Conservation (phyloP, 2,113 vertebrate species). For the Percopsis transmontana region DNA sequence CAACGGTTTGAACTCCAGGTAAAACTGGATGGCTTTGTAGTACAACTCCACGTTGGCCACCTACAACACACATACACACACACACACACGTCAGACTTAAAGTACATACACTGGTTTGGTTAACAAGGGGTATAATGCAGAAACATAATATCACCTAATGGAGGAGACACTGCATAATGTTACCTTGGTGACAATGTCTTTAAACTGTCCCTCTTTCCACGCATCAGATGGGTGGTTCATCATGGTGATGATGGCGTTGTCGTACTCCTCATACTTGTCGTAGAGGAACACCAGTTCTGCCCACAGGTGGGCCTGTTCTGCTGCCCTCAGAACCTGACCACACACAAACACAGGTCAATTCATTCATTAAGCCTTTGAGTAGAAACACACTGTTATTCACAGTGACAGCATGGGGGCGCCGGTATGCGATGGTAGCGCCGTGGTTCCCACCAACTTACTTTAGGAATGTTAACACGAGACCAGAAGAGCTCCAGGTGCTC, state of each 20-base stretch:
- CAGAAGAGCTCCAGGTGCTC: slow-evolving; percentile 98
- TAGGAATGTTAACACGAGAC: slow-evolving; percentile 99
- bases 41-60: slow-evolving; percentile 99
- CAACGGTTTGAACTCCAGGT: slow-evolving; percentile 96
- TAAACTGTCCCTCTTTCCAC: slow-evolving; percentile 99
- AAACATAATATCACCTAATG: background rate
- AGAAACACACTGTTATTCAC: too few relatives aligned
- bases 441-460: slow-evolving; percentile 74
- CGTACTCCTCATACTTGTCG: slow-evolving; percentile 98
- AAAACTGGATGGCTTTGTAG: slow-evolving; percentile 95
- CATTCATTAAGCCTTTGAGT: background rate
- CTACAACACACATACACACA: slow-evolving; percentile 64
- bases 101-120: too few relatives aligned
- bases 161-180: background rate
- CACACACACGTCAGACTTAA: slow-evolving; percentile 19
- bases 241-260: slow-evolving; percentile 99
- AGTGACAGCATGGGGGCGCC: too few relatives aligned
- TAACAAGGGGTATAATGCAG: background rate
- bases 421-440: too few relatives aligned
- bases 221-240: slow-evolving; percentile 98
- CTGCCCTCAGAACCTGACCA: slow-evolving; percentile 92
- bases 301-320: slow-evolving; percentile 98
- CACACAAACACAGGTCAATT: slow-evolving; percentile 1
- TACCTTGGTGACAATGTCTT: slow-evolving; percentile 99
- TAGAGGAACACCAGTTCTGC: slow-evolving; percentile 97